These are phyloP conservation scores for Teleopsis dalmanni DNA, from an alignment of 1,140 invertebrate genomes.

Conservation along the genomic window DNA sequence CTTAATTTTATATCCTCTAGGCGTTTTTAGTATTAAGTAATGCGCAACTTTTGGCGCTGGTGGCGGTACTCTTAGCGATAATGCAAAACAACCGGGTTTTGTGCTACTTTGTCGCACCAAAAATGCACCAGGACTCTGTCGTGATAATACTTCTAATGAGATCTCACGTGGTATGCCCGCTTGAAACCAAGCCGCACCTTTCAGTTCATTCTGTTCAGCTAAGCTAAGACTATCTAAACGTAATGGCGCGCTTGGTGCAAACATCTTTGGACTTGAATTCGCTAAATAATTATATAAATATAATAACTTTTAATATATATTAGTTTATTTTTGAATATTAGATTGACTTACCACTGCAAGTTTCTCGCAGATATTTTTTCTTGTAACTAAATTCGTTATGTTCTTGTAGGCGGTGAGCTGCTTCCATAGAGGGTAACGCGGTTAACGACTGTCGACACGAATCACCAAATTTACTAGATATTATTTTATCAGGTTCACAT, in stretches of 20 bases:
- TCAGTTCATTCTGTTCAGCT: slow-evolving; percentile 72
- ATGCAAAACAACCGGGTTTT: slow-evolving; percentile 87
- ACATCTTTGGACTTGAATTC: slow-evolving; percentile 43
- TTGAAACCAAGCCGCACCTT: slow-evolving; percentile 89
- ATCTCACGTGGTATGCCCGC: slow-evolving; percentile 91
- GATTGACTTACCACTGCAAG: slow-evolving; percentile 33
- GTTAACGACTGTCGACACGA: slow-evolving; percentile 43
- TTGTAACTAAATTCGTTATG: slow-evolving; percentile 18
- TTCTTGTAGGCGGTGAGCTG: slow-evolving; percentile 18
- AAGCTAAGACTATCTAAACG: slow-evolving; percentile 52
- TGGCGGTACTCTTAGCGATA: slow-evolving; percentile 91
- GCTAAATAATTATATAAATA: slow-evolving; percentile 18
- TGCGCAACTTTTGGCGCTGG: slow-evolving; percentile 88
- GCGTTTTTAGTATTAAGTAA: slow-evolving; percentile 86
- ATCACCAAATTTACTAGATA: slow-evolving; percentile 43
- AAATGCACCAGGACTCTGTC: slow-evolving; percentile 89
- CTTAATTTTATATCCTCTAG: slow-evolving; percentile 93
- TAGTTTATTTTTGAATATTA: background rate
- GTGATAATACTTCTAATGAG: slow-evolving; percentile 81
- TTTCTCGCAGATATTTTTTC: slow-evolving; percentile 41
- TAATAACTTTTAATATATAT: background rate
- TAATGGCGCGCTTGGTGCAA: slow-evolving; percentile 56
- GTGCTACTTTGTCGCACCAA: slow-evolving; percentile 91
- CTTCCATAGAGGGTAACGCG: slow-evolving; percentile 27
- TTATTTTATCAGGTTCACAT: slow-evolving; percentile 49